Base-by-base conservation (phyloP, 2,113 vertebrate genomes). In the Fukomys damarensis region DNA sequence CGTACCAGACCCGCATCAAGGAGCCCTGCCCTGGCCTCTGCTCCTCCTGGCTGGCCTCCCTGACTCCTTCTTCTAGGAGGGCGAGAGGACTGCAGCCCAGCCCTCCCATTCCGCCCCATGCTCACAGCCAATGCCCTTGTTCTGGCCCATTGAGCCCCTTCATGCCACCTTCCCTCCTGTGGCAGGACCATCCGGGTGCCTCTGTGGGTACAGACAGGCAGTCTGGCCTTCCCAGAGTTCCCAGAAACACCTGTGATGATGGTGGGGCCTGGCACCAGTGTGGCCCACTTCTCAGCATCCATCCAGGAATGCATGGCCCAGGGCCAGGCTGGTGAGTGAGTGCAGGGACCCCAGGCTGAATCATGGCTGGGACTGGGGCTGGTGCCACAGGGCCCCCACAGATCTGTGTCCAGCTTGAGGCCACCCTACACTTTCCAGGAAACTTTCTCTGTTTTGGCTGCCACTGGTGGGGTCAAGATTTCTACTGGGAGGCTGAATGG, bases 261-360 rank as follows among this genome's bases (percentile, higher is more conserved):
- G 99, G 99, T 99, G 35, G 99, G 99, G 68, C 99, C 99, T 0
- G 99, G 99, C 84, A 99, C 99, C 0, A 99, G 99, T 1, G 99
- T 99, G 94, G 99, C 99, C 0, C 99, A 99, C 10, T 99, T 99
- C 98, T 99, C 99, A 96, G 99, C 99, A 0, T 99, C 98, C 0
- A 46, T 99, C 79, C 99, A 99, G 94, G 99, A 99, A 97, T 98
- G 99, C 14, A 98, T 97, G 2, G 98, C 99, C 6, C 98, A 98
- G 76, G 99, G 98, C 0, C 58, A 59, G 35, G 97, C 89, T 4
- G 99, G 99, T 99, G 98, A 98, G 98, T 38, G n/a, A n/a, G n/a
- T n/a, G 1, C 2, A 2, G 3, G 46, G 22, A 7, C 3, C n/a
- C 28, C 0, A 9, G 70, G 58, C 6, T 10, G 85, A 88, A 74